Conservation (phyloP, 2,113 vertebrate genomes). For the Apodemus sylvaticus region DNA sequence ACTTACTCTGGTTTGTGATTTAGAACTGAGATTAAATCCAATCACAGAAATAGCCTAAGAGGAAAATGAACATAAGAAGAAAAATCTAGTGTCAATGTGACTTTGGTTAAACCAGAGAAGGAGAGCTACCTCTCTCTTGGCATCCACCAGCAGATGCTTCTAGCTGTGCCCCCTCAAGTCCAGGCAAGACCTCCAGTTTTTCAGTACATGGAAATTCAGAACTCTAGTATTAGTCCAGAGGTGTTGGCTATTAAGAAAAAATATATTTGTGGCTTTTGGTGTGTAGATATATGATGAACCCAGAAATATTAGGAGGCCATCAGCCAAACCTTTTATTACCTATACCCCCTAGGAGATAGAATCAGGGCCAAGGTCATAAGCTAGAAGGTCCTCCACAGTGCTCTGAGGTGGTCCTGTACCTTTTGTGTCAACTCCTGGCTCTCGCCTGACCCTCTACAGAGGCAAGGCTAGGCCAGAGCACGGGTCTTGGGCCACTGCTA, state of each 20-base stretch:
- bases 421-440: not conserved
- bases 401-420: not conserved
- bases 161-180: not conserved
- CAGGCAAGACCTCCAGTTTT: not conserved
- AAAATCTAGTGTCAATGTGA: not conserved
- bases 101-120: not conserved
- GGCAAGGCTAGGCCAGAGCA: not conserved
- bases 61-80: not conserved
- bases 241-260: not conserved
- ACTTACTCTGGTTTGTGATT: not conserved
- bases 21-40: constrained; percentile 42
- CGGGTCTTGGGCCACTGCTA: not conserved
- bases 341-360: no score
- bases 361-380: not conserved
- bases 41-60: not conserved
- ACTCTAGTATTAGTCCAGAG: not conserved
- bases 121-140: not conserved
- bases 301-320: not conserved
- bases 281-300: not conserved
- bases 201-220: not conserved
- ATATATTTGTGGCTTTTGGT: not conserved
- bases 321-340: not conserved
- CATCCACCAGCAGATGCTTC: not conserved
- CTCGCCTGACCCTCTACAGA: not conserved
- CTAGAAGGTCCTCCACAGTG: not conserved